Evolutionary conservation across 35 echinoderm and acorn worm genomes (phyloP).

Genomic region (Ophioderma brevispina): DNA sequence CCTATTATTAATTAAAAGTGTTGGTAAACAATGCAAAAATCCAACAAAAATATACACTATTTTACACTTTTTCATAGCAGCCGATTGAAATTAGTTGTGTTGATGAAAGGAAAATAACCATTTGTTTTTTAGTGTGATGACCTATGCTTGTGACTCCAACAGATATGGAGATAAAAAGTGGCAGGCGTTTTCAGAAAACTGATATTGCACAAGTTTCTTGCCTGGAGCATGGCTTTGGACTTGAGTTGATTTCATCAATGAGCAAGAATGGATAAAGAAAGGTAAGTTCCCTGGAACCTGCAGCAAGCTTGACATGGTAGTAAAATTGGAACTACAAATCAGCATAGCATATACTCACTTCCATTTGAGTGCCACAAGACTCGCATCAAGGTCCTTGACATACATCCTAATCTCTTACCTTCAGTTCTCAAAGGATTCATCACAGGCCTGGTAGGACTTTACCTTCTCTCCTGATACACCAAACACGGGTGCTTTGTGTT

Average conservation of each 20-base stretch:
- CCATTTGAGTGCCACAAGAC: background rate
- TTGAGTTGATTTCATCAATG: background rate
- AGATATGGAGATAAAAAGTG: too few species aligned
- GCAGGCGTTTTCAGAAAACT: too few species aligned
- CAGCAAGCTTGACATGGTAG: background rate
- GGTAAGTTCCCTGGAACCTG: background rate
- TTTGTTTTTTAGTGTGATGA: too few species aligned
- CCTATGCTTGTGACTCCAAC: too few species aligned
- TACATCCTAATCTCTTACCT: constrained; percentile 20
- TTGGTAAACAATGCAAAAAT: too few species aligned
- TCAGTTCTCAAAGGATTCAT: constrained; percentile 49
- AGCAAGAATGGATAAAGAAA: background rate
- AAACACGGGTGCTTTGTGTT: constrained; percentile 52
- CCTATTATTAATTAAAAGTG: too few species aligned
- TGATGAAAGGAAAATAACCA: too few species aligned
- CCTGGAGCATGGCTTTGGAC: too few species aligned
- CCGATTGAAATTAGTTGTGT: too few species aligned
- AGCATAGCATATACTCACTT: background rate
- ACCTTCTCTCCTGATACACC: constrained; percentile 43
- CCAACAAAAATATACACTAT: too few species aligned
- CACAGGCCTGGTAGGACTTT: constrained; percentile 38
- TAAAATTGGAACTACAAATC: background rate
- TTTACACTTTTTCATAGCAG: too few species aligned
- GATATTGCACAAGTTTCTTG: too few species aligned
- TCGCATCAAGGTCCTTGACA: background rate